A percentile compares a stretch with the other conserved stretches of the same genome.
Conservation (phyloP, 2,113 vertebrate genomes). For the Pimephales promelas region DNA sequence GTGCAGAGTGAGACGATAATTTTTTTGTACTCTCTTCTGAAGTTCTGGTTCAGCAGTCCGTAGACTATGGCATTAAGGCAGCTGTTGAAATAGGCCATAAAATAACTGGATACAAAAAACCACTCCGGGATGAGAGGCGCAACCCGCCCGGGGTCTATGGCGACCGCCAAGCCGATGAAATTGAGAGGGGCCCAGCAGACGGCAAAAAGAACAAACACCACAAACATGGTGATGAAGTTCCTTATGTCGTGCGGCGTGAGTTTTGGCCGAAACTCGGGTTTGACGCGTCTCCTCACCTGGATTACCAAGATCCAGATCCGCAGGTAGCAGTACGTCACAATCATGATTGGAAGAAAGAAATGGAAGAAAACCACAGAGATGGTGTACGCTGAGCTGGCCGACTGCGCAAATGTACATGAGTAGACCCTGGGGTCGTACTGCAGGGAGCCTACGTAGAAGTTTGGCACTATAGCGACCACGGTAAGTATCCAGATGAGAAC, state of each 20-base stretch:
- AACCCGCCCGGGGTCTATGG: constrained; percentile 74
- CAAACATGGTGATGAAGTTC: constrained; percentile 88
- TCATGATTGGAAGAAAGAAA: constrained; percentile 81
- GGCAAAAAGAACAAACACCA: constrained; percentile 86
- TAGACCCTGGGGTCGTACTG: constrained; percentile 84
- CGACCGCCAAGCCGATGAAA: constrained; percentile 83
- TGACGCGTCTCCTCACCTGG: constrained; percentile 81
- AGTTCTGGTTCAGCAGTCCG: constrained; percentile 86
- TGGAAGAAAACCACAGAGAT: constrained; percentile 86
- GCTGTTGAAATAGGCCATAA: constrained; percentile 72
- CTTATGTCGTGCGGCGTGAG: constrained; percentile 84
- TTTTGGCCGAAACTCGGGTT: constrained; percentile 75
- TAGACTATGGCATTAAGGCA: constrained; percentile 77
- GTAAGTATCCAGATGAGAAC: constrained; percentile 83
- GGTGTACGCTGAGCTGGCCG: constrained; percentile 82
- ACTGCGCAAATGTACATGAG: constrained; percentile 83
- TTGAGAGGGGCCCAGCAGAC: constrained; percentile 89
- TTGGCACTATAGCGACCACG: constrained; percentile 81
- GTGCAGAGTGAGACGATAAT: constrained; percentile 81
- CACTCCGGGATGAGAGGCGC: constrained; percentile 65
- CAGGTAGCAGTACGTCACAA: constrained; percentile 85
- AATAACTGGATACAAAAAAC: constrained; percentile 62
- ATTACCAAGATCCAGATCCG: constrained; percentile 86
- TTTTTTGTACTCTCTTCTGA: constrained; percentile 83
- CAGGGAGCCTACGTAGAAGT: constrained; percentile 78